Conservation (phyloP, 2,888 invertebrate genomes). For the Eilema griseolum region DNA sequence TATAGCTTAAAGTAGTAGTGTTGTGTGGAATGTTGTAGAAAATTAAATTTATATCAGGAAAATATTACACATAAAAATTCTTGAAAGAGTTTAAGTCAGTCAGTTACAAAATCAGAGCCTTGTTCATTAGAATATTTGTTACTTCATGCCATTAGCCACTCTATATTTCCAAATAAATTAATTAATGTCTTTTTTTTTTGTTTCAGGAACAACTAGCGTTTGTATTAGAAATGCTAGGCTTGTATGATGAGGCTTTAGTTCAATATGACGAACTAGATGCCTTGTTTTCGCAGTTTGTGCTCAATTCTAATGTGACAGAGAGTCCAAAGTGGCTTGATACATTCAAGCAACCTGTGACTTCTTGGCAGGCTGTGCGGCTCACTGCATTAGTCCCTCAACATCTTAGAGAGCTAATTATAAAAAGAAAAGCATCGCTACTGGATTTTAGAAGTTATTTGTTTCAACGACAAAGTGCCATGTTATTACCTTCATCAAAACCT, state of each 20-base stretch:
- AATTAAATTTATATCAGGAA: no score
- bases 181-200: conserved; percentile 23
- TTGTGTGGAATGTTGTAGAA: no score
- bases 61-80: background rate
- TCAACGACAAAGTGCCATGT: conserved; percentile 96
- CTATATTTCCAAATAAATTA: background rate
- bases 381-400: conserved; percentile 87
- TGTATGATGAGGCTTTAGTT: conserved; percentile 97
- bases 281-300: conserved; percentile 97
- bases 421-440: conserved; percentile 90
- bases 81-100: background rate
- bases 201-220: conserved; percentile 97
- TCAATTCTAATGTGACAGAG: conserved; percentile 96
- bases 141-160: background rate
- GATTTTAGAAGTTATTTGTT: conserved; percentile 98
- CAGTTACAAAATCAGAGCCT: background rate
- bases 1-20: background rate
- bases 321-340: conserved; percentile 94
- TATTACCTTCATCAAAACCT: conserved; percentile 90
- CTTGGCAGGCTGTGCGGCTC: conserved; percentile 94
- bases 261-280: conserved; percentile 99
- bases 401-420: conserved; percentile 81
- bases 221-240: conserved; percentile 96
- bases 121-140: background rate
- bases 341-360: conserved; percentile 92